Evolutionary conservation across 2,888 invertebrate species (phyloP), one percentile per base, ranked within the genome.

Genomic region (Spatulosminthurus flaviceps): DNA sequence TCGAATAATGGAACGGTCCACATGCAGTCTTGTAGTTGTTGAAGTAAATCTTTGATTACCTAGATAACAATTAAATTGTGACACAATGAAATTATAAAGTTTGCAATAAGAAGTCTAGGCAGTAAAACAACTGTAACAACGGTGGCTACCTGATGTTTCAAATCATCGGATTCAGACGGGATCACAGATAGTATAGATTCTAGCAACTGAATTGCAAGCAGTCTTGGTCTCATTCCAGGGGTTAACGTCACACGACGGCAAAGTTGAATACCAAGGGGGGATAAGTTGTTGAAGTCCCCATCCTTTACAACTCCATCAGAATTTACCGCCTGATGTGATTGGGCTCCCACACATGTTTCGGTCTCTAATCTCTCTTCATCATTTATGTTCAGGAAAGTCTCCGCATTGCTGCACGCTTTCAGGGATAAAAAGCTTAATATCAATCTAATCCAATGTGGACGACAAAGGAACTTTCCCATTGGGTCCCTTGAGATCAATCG

Each of bases 171-270:
- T 34, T 81, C 81, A 0, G 84, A 77, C 61, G 88, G 87, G 22
- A 88, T 81, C 21, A 86, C 84, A 0, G 90, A 89, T 66, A 91
- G 86, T 11, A 91, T 88, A 0, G 88, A 88, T 81, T 89, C 89
- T 43, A 91, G 85, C 7, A 91, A 86, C 82, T 90, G 90, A 22
- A 91, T 85, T 4, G 90, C 89, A 73, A 91, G 86, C 79, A 91
- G 87, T 42, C 81, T 76, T 0, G 90, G 89, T 60, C 91, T 85
- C 24, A 91, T 86, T 61, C 89, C 88, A 81, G 88, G 88, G 0
- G 83, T 80, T 11, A 84, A 75, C 16, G 84, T 71, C 64, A 85
- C 83, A 43, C 34, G 28, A 29, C 81, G 74, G 51, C 82, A 83
- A 80, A 83, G 80, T 74, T 83, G 82, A 42, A 83, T 76, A 41